Evolutionary conservation across 2,888 invertebrate genomes (phyloP).

Genomic region (Physocephala rufipes): DNA sequence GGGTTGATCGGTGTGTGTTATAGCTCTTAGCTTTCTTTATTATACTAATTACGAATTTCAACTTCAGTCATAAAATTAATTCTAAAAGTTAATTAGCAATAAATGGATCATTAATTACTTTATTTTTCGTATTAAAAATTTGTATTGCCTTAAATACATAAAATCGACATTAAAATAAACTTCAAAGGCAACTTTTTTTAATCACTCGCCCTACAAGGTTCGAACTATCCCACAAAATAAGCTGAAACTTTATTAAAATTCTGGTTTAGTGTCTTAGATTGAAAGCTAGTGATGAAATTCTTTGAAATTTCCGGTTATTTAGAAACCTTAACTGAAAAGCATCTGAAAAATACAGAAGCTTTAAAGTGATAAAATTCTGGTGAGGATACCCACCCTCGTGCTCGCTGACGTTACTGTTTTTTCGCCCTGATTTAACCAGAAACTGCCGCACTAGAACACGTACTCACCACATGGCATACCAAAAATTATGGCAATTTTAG

Average conservation of each 20-base stretch:
- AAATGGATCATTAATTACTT: no score
- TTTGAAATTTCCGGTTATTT: slow-evolving; percentile 23
- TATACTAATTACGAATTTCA: no score
- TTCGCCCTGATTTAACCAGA: slow-evolving; percentile 41
- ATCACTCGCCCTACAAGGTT: background rate
- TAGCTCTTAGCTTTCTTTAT: no score
- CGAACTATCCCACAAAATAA: background rate
- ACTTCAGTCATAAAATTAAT: no score
- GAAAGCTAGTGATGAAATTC: background rate
- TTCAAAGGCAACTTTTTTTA: background rate
- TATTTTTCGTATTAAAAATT: no score
- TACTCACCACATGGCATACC: slow-evolving; percentile 62
- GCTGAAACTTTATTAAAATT: background rate
- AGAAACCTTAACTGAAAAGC: slow-evolving; percentile 2
- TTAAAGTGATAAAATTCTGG: background rate
- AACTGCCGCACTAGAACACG: slow-evolving; percentile 61
- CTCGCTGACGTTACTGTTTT: background rate
- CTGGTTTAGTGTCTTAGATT: background rate
- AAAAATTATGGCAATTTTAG: slow-evolving; percentile 61
- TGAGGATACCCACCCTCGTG: background rate
- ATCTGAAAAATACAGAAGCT: background rate
- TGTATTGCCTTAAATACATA: no score
- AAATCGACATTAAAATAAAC: background rate
- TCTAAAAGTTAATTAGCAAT: no score
- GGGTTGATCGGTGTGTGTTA: no score